Evolutionary conservation across 1,140 invertebrate genomes (phyloP), one percentile per base, ranked within the genome.

Genomic region (Magallana gigas): DNA sequence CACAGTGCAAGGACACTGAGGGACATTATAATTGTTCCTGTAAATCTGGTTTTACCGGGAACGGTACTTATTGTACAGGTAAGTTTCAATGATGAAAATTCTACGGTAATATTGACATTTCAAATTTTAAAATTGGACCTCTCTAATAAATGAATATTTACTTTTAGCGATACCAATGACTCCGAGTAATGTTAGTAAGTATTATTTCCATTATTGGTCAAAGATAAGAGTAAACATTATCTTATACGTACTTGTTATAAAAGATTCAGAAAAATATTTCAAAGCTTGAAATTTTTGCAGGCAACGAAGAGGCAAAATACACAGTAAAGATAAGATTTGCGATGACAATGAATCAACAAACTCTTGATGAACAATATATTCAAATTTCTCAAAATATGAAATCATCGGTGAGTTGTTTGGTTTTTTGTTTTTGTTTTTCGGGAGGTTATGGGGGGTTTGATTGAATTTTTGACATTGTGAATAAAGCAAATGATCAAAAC

Each of bases 31-130:
- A 18, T 57, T 83, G 81, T 6, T 16, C 48, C n/a, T 83, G 81
- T 83, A 83, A 83, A 9, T n/a, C 48, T n/a, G 81, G 81, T 14
- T 83, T 57, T 83, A 23, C 5, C 14, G 81, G 81, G 57, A 83
- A 83, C 18, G 81, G 81, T 8, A 57, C 57, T 8, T 83, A 6
- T 57, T 83, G 81, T 56, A 57, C n/a, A 57, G 48, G 81, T 83
- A 83, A 57, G 81, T 57, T 29, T 12, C n/a, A 62, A 62, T 62
- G 14, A 16, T 12, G 5, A 12, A 16, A 12, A 62, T n/a, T 16
- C 14, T 12, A 62, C 60, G 14, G 5, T 12, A 62, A 9, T 16
- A 62, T 16, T n/a, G n/a, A 14, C n/a, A 62, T 12, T n/a, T n/a
- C 23, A 62, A n/a, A 62, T 12, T n/a, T 12, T 62, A 12, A 18